These are phyloP conservation scores for Drosophila chauvacae DNA, from an alignment of 1,140 invertebrate species.

Conservation along the genomic window DNA sequence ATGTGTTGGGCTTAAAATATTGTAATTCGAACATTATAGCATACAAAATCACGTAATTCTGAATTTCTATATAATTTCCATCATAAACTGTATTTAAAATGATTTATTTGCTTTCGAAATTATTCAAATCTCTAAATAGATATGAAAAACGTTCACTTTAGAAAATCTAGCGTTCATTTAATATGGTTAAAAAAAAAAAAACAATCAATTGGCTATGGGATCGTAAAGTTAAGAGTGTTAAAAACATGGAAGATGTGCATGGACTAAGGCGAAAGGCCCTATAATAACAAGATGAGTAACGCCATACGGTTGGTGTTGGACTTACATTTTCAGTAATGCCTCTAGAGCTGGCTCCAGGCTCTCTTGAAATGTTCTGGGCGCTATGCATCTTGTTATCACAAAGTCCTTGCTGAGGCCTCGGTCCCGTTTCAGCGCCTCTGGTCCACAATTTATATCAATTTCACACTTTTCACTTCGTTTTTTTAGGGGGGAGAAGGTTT, in stretches of 20 bases:
- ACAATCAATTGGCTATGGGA: conserved; percentile 65
- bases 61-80: not conserved
- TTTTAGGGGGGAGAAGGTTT: not conserved
- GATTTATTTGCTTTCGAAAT: not conserved
- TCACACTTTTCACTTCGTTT: conserved; percentile 7
- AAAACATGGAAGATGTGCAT: conserved; percentile 20
- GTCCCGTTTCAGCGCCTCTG: conserved; percentile 18
- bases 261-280: conserved; percentile 1
- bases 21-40: not conserved
- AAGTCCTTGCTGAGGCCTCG: not conserved
- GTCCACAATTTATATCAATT: not conserved
- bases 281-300: not conserved
- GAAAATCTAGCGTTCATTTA: not conserved
- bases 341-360: not conserved
- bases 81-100: not conserved
- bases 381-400: not conserved
- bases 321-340: not conserved
- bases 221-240: conserved; percentile 35
- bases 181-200: conserved; percentile 22
- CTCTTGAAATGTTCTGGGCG: not conserved
- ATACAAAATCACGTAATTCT: not conserved
- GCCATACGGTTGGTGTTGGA: not conserved
- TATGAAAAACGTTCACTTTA: not conserved
- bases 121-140: not conserved
- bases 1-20: not conserved